phyloP scores from a whole-genome alignment of 2,113 vertebrate genomes.

The Cavia porcellus region DNA sequence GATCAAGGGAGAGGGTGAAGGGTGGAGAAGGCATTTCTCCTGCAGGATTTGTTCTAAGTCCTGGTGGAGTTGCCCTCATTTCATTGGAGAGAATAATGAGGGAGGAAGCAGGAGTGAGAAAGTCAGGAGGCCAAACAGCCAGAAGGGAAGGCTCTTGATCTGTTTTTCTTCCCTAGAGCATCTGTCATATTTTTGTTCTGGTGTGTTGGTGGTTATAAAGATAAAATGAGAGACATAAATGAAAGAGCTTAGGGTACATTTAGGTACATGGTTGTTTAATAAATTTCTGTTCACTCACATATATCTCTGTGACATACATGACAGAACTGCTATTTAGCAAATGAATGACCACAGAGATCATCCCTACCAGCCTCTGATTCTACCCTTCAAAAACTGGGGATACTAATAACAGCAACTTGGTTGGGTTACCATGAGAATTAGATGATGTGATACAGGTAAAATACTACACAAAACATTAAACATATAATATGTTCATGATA shows the following conservation, averaged over 20 bases:
- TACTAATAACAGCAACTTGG: not conserved
- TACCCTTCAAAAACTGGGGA: not conserved
- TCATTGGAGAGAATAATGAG: conserved; percentile 56
- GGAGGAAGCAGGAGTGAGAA: conserved; percentile 3
- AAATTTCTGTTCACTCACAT: not conserved
- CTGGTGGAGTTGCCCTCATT: conserved; percentile 42
- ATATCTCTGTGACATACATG: not conserved
- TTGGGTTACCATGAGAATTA: not conserved
- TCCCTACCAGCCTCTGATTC: not conserved
- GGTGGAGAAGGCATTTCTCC: not conserved
- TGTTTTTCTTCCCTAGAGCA: not conserved
- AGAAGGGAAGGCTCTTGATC: not conserved
- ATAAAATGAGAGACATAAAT: conserved; percentile 36
- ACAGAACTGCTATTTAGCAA: not conserved
- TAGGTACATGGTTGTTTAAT: not conserved
- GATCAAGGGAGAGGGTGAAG: not conserved
- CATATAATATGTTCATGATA: not conserved
- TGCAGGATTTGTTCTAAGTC: not conserved
- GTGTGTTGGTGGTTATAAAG: not conserved
- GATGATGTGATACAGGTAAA: not conserved
- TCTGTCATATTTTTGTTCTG: conserved; percentile 44
- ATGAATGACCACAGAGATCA: not conserved
- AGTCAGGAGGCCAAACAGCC: conserved; percentile 1
- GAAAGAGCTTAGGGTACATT: not conserved
- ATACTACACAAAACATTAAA: not conserved